phyloP scores from a whole-genome alignment of 2,797 vertebrate species.

The Girardinus metallicus region DNA sequence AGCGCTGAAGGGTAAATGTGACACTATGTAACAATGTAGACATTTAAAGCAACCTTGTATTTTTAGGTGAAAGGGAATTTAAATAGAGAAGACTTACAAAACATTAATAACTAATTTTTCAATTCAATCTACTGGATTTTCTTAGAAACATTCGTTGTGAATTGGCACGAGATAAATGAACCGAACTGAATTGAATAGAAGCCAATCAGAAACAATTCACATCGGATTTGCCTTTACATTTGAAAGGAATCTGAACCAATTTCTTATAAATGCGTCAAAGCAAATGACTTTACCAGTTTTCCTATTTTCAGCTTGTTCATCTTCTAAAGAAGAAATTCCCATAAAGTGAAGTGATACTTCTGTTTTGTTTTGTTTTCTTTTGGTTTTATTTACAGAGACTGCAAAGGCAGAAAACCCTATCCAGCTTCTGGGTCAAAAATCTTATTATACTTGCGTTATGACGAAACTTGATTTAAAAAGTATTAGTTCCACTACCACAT shows the following conservation, averaged over 20 bases:
- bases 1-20: slow-evolving; percentile 41
- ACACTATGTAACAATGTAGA: slow-evolving; percentile 7
- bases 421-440: no score
- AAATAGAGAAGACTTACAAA: background rate
- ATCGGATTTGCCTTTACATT: background rate
- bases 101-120: background rate
- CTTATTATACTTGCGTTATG: no score
- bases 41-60: background rate
- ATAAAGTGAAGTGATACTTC: background rate
- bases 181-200: background rate
- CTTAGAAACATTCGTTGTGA: no score
- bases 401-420: no score
- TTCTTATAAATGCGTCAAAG: slow-evolving; percentile 2
- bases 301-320: slow-evolving; percentile 1
- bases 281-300: background rate
- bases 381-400: no score
- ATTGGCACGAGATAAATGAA: no score
- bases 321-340: background rate
- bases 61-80: slow-evolving; percentile 10
- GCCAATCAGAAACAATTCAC: background rate
- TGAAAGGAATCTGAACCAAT: background rate
- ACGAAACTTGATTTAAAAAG: no score
- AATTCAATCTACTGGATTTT: background rate
- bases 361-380: background rate
- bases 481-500: no score